Evolutionary conservation across 2,888 invertebrate genomes (phyloP).

Genomic region (Cetonia aurata): DNA sequence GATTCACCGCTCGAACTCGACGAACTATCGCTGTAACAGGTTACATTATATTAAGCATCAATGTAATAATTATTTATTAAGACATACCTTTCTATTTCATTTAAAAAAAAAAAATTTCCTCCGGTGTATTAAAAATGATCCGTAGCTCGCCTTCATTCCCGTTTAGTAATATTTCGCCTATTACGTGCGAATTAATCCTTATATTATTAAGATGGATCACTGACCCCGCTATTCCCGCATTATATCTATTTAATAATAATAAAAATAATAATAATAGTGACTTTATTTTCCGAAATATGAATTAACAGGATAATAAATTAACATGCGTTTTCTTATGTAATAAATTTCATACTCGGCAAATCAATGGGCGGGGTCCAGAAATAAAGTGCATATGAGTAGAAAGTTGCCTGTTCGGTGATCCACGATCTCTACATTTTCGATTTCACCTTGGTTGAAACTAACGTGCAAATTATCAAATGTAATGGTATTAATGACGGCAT

Average conservation of each 20-base stretch:
- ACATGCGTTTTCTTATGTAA: too few species aligned
- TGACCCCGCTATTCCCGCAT: constrained; percentile 28
- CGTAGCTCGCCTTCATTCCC: constrained; percentile 12
- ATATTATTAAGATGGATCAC: constrained; percentile 21
- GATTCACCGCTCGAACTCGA: constrained; percentile 33
- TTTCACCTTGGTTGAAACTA: constrained; percentile 31
- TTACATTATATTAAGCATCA: constrained; percentile 41
- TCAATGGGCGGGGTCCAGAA: too few species aligned
- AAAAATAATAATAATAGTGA: too few species aligned
- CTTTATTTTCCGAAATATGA: too few species aligned
- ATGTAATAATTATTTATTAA: constrained; percentile 40
- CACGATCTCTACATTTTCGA: constrained; percentile 27
- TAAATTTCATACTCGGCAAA: too few species aligned
- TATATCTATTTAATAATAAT: too few species aligned
- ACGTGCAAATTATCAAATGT: constrained; percentile 35
- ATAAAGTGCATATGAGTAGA: constrained; percentile 27
- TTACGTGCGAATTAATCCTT: constrained; percentile 17
- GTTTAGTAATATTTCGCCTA: constrained; percentile 23
- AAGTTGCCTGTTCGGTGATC: constrained; percentile 34
- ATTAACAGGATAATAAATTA: too few species aligned
- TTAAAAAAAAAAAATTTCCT: constrained; percentile 34
- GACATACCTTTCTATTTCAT: constrained; percentile 35
- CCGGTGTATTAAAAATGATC: constrained; percentile 30
- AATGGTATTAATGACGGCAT: constrained; percentile 24
- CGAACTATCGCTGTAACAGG: constrained; percentile 36